phyloP scores from a whole-genome alignment of 2,888 invertebrate species.

The Melanostoma scalare region DNA sequence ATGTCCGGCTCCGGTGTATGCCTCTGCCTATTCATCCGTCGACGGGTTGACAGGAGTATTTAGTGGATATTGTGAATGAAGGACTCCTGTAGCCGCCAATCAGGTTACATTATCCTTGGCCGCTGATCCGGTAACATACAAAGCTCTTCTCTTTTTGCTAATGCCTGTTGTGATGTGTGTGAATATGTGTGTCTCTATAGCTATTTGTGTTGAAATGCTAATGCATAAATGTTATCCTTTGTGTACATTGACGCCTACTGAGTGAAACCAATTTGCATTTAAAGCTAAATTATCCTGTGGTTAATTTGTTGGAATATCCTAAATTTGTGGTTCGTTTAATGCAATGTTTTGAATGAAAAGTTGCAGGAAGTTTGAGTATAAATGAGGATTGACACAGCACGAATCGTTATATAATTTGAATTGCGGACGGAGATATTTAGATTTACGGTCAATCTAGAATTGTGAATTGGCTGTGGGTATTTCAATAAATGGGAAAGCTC shows the following conservation, averaged over 20 bases:
- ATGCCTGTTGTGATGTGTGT: not conserved
- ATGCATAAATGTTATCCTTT: slow-evolving; percentile 56
- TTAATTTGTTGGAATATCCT: slow-evolving; percentile 75
- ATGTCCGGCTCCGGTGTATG: slow-evolving; percentile 22
- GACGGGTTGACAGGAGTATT: slow-evolving; percentile 64
- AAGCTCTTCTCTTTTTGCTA: not conserved
- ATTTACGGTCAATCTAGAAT: too few species aligned
- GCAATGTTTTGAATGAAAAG: slow-evolving; percentile 11
- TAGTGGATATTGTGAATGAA: slow-evolving; percentile 40
- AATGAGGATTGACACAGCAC: not conserved
- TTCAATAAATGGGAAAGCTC: too few species aligned
- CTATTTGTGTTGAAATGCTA: slow-evolving; percentile 37
- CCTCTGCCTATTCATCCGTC: slow-evolving; percentile 48
- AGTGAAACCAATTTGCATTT: slow-evolving; percentile 69
- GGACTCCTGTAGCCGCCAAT: slow-evolving; percentile 17
- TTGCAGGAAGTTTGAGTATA: slow-evolving; percentile 4
- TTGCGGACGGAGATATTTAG: not conserved
- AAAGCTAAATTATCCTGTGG: slow-evolving; percentile 76
- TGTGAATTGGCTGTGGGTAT: too few species aligned
- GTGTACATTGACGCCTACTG: slow-evolving; percentile 49
- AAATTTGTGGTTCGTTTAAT: slow-evolving; percentile 71
- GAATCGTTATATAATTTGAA: not conserved
- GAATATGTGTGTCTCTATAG: slow-evolving; percentile 13
- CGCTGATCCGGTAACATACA: slow-evolving; percentile 62
- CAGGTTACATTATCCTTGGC: slow-evolving; percentile 65